Evolutionary conservation across 2,888 invertebrate genomes (phyloP).

Genomic region (Diadegma fenestrale): DNA sequence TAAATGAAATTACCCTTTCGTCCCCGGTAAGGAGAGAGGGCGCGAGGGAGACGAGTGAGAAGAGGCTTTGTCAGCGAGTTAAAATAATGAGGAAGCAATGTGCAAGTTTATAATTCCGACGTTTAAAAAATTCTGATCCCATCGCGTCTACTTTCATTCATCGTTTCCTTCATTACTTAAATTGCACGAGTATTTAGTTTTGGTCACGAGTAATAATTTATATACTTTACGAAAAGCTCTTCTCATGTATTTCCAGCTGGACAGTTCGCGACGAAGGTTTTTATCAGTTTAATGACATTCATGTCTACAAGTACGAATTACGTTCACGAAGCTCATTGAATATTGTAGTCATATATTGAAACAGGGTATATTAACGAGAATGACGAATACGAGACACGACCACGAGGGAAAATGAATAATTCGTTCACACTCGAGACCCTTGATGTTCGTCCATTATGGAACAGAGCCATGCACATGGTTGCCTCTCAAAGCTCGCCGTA

Average conservation of each 20-base stretch:
- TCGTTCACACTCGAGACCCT: constrained; percentile 27
- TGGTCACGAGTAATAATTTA: background rate
- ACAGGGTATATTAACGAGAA: constrained; percentile 16
- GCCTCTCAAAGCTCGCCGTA: constrained; percentile 26
- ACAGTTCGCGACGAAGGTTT: background rate
- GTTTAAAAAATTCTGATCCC: background rate
- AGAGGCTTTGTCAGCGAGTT: constrained; percentile 21
- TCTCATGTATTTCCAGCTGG: constrained; percentile 6
- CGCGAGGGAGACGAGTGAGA: background rate
- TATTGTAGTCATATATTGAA: constrained; percentile 5
- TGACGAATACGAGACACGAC: constrained; percentile 31
- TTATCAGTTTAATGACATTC: constrained; percentile 12
- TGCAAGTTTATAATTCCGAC: constrained; percentile 16
- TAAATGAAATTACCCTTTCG: constrained; percentile 19
- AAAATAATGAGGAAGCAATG: constrained; percentile 28
- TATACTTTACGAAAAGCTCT: background rate
- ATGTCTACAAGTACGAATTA: background rate
- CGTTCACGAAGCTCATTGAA: constrained; percentile 3
- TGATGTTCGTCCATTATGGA: constrained; percentile 29
- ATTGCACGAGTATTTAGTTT: background rate
- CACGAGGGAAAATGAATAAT: constrained; percentile 28
- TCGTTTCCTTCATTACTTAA: background rate
- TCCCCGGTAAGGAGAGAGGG: background rate
- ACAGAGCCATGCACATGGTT: constrained; percentile 13
- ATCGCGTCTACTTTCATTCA: constrained; percentile 15